A percentile compares a stretch with the other conserved stretches of the same genome.
These are phyloP conservation scores for Knipowitschia caucasica DNA, from an alignment of 2,797 vertebrate genomes.

Conservation along the genomic window DNA sequence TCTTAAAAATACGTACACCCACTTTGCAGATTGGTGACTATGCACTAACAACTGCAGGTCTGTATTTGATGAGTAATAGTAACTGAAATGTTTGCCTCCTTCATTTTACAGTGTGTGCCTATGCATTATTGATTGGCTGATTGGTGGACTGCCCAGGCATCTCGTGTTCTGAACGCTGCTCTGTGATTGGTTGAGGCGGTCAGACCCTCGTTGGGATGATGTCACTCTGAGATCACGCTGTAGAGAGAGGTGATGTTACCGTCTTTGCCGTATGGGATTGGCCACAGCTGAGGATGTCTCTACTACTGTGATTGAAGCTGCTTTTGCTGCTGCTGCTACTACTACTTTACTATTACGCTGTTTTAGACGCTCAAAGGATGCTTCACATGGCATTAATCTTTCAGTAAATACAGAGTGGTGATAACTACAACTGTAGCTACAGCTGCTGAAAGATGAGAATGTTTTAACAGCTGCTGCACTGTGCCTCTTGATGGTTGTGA, in stretches of 20 bases:
- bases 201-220: neutral
- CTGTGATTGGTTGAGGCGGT: neutral
- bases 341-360: neutral
- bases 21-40: no score
- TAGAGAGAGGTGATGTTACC: neutral
- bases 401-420: no score
- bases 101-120: neutral
- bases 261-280: neutral
- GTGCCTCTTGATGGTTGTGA: no score
- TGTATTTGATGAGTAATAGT: no score
- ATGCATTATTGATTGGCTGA: conserved; percentile 1
- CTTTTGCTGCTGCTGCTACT: neutral
- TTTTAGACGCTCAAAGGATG: neutral
- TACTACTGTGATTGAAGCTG: neutral
- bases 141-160: neutral
- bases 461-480: no score
- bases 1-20: no score
- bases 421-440: no score
- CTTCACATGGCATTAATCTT: no score
- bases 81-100: no score
- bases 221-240: conserved; percentile 1
- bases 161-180: neutral
- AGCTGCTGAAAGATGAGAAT: no score
- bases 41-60: no score
- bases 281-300: neutral